phyloP scores from a whole-genome alignment of 2,113 vertebrate genomes.

The Trogon melanurus region DNA sequence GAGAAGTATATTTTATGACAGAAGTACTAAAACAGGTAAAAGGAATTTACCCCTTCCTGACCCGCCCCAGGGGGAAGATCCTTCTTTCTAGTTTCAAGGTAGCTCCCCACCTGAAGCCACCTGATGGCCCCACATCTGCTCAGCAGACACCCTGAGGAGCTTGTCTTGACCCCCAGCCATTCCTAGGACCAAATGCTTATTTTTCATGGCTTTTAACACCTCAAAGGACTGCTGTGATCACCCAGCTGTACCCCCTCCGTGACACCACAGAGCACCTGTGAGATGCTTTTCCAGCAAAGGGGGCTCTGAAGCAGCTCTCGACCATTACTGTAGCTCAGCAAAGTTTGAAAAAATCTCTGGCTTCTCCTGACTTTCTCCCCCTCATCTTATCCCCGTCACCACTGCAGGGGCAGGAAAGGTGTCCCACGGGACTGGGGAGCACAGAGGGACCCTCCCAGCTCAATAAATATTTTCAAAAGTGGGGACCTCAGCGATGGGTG shows the following conservation, averaged over 20 bases:
- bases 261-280: not conserved
- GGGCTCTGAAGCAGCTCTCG: not conserved
- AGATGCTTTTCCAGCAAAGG: not conserved
- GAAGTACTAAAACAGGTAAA: fast-evolving
- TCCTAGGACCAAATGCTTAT: not conserved
- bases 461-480: fast-evolving
- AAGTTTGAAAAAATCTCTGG: not conserved
- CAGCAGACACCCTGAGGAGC: not conserved
- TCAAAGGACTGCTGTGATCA: not conserved
- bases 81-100: fast-evolving
- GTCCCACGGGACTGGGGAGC: fast-evolving
- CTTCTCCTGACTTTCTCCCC: not conserved
- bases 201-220: not conserved
- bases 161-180: not conserved
- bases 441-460: not conserved
- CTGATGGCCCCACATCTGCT: not conserved
- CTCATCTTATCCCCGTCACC: fast-evolving
- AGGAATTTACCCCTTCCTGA: fast-evolving
- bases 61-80: not conserved
- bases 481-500: fast-evolving
- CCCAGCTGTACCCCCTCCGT: not conserved
- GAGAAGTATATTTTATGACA: not conserved
- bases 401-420: fast-evolving
- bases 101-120: not conserved
- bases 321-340: not conserved